Evolutionary conservation across 2,797 vertebrate species (phyloP), one percentile per base, ranked within the genome.

Genomic region (Hylomyscus alleni): DNA sequence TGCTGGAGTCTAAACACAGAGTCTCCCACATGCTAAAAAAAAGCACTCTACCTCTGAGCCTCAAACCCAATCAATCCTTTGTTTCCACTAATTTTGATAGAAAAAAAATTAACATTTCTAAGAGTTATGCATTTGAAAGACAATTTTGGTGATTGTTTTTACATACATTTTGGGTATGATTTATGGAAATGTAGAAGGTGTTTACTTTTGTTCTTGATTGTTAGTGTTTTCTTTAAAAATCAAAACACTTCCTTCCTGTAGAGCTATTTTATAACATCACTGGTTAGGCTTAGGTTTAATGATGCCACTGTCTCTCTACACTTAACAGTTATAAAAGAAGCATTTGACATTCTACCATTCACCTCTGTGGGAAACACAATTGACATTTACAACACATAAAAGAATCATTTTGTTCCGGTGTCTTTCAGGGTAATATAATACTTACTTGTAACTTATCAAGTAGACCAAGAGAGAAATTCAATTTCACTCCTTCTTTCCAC

Each of bases 181-280:
- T 87, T 81, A 54, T 40, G 67, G 54, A 90, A 89, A 82, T 58
- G 11, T 47, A 86, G 14, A 86, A 82, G 88, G 1, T 82, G 8
- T 77, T 89, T 86, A 77, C 40, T 37, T 96, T 91, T 93, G 40
- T 24, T 50, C 84, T 91, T 93, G 29, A 75, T 91, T 95, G 37
- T 47, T 52, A 40, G 3, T 44, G 12, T 94, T 96, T 93, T 96
- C 37, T 82, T 93, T 84, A 82, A 91, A 91, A 91, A 86, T 67
- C 24, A n/a, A 95, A 94, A 52, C 11, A 80, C 1, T 91, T 19
- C 76, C 40, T 72, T 93, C 20, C 37, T 89, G 8, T 17, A 37
- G 8, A 95, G 47, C 2, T n/a, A 31, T 58, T 91, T 95, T 50
- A 62, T 50, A 75, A 73, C 69, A 88, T 40, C 50, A 73, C 10